Conservation (phyloP, 1,140 invertebrate species). For the Zaprionus camerounensis region DNA sequence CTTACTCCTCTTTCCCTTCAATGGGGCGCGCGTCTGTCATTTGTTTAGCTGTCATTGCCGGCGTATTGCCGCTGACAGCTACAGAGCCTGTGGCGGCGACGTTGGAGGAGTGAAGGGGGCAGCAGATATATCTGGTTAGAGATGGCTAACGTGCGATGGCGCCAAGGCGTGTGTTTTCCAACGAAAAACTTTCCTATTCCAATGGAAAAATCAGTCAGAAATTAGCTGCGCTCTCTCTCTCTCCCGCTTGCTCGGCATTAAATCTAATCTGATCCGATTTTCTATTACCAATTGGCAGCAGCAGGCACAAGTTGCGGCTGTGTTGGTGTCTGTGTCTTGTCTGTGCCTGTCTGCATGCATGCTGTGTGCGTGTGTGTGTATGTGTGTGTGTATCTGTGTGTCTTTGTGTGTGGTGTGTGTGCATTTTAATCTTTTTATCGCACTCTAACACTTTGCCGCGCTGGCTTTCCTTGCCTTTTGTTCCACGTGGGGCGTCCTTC, state of each 20-base stretch:
- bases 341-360: constrained; percentile 15
- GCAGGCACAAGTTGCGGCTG: background rate
- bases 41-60: constrained; percentile 81
- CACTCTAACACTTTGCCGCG: constrained; percentile 70
- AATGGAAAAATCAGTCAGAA: constrained; percentile 73
- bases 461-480: constrained; percentile 66
- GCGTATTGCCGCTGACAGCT: constrained; percentile 75
- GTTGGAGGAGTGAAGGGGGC: background rate
- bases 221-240: constrained; percentile 55
- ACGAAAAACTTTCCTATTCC: constrained; percentile 43
- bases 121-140: background rate
- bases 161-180: constrained; percentile 29
- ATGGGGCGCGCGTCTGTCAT: constrained; percentile 67
- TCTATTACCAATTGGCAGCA: constrained; percentile 72
- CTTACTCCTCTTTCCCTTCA: constrained; percentile 1
- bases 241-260: constrained; percentile 61
- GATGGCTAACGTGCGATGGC: constrained; percentile 8
- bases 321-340: constrained; percentile 11
- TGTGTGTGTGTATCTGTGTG: background rate
- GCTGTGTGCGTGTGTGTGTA: background rate
- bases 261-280: constrained; percentile 82
- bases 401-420: constrained; percentile 33
- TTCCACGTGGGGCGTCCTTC: constrained; percentile 47
- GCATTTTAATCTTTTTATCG: constrained; percentile 82
- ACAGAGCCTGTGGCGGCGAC: background rate